Conservation (phyloP, 2,797 vertebrate species). For the Rhinoraja longicauda region DNA sequence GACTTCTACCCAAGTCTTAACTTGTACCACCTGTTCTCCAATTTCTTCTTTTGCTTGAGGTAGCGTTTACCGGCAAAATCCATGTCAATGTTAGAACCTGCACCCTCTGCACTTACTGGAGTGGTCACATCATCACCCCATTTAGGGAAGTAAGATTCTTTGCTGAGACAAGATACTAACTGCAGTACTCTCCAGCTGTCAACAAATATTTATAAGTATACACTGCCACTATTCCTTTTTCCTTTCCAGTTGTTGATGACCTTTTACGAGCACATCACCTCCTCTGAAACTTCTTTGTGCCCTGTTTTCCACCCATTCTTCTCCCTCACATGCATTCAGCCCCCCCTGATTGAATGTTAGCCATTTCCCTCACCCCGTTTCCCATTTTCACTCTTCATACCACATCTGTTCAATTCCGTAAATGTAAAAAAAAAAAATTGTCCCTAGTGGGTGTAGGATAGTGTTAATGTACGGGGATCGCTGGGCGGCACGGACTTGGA, state of each 20-base stretch:
- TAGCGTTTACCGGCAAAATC: no score
- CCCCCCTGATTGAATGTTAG: no score
- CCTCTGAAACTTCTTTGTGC: not conserved
- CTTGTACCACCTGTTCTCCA: no score
- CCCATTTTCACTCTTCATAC: not conserved
- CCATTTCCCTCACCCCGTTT: not conserved
- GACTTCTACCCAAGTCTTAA: no score
- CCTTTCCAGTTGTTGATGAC: not conserved
- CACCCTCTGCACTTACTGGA: not conserved
- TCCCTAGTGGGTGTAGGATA: no score
- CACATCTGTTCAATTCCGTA: not conserved
- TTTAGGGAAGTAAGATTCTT: not conserved
- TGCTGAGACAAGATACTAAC: not conserved
- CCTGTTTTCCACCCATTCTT: not conserved
- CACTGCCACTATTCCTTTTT: not conserved
- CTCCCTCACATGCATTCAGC: not conserved
- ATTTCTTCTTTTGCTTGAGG: no score
- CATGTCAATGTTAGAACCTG: no score
- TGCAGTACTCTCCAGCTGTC: no score
- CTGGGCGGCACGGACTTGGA: no score
- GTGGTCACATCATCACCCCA: not conserved
- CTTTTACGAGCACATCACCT: not conserved
- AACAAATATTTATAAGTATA: not conserved
- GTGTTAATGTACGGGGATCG: no score
- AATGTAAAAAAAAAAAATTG: no score